phyloP scores from a whole-genome alignment of 2,888 invertebrate species.

The Melinaea marsaeus region DNA sequence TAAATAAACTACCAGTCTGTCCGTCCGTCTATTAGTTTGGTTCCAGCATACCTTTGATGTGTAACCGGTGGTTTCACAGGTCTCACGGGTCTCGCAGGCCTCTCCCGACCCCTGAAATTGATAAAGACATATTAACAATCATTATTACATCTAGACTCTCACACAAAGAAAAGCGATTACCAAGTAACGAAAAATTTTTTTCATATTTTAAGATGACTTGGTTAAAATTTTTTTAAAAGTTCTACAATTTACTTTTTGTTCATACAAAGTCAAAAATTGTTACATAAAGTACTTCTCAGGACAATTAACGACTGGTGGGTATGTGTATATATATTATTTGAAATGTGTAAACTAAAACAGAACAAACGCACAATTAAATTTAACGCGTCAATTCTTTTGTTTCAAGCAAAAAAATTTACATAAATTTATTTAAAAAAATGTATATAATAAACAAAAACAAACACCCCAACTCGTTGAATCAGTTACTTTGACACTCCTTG shows the following conservation, averaged over 20 bases:
- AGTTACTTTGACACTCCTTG: conserved; percentile 67
- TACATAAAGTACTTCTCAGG: too few relatives aligned
- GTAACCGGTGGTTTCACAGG: conserved; percentile 43
- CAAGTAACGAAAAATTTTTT: conserved; percentile 13
- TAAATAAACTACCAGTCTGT: too few relatives aligned
- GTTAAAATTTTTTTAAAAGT: too few relatives aligned
- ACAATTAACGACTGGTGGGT: too few relatives aligned
- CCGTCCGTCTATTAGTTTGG: too few relatives aligned
- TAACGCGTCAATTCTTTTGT: too few relatives aligned
- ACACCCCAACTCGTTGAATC: conserved; percentile 57
- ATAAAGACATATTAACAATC: conserved; percentile 31
- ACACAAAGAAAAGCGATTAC: conserved; percentile 18
- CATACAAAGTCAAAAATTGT: too few relatives aligned
- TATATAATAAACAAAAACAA: conserved; percentile 37
- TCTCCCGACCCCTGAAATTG: conserved; percentile 57
- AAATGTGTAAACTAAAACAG: too few relatives aligned
- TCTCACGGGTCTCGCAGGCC: conserved; percentile 48
- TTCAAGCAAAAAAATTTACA: too few relatives aligned
- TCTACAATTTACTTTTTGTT: too few relatives aligned
- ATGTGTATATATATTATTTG: too few relatives aligned
- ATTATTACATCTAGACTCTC: conserved; percentile 17
- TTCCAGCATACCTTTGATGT: conserved; percentile 31
- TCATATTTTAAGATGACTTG: background rate
- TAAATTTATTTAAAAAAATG: background rate
- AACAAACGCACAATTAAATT: too few relatives aligned